Evolutionary conservation across 2,888 invertebrate genomes (phyloP).

Genomic region (Ophioninae sp.): DNA sequence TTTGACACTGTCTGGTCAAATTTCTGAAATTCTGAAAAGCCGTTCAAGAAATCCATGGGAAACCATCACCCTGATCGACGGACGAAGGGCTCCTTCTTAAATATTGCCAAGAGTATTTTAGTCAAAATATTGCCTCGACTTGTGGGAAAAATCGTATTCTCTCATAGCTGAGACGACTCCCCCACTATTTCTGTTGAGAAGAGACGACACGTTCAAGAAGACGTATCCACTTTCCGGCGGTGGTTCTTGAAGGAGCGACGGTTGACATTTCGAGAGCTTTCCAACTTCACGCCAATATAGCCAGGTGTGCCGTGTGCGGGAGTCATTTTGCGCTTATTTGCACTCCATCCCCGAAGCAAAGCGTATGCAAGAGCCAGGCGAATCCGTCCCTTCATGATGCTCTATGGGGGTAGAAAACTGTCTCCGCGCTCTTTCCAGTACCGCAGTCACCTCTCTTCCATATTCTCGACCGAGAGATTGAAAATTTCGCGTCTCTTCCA

Average conservation of each 20-base stretch:
- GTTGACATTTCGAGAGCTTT: slow-evolving; percentile 67
- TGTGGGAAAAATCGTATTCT: background rate
- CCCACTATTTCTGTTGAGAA: background rate
- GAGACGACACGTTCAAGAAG: slow-evolving; percentile 17
- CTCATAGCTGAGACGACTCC: background rate
- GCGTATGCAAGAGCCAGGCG: slow-evolving; percentile 52
- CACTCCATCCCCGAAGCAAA: slow-evolving; percentile 61
- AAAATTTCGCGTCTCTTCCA: slow-evolving; percentile 48
- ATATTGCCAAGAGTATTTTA: background rate
- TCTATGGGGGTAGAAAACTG: slow-evolving; percentile 26
- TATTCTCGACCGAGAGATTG: slow-evolving; percentile 51
- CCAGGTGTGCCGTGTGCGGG: slow-evolving; percentile 68
- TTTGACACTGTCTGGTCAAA: too few relatives aligned
- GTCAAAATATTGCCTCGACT: background rate
- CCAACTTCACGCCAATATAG: slow-evolving; percentile 75
- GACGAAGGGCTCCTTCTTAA: background rate
- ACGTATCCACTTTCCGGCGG: slow-evolving; percentile 14
- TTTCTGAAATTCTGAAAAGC: too few relatives aligned
- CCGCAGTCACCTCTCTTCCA: background rate
- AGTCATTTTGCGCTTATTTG: slow-evolving; percentile 76
- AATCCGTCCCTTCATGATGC: slow-evolving; percentile 46
- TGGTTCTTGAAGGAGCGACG: slow-evolving; percentile 35
- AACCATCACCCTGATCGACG: too few relatives aligned
- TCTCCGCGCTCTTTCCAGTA: slow-evolving; percentile 29
- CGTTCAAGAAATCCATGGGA: too few relatives aligned